These are phyloP conservation scores for Tarsius wallacei DNA, from an alignment of 2,797 vertebrate genomes.

Conservation along the genomic window DNA sequence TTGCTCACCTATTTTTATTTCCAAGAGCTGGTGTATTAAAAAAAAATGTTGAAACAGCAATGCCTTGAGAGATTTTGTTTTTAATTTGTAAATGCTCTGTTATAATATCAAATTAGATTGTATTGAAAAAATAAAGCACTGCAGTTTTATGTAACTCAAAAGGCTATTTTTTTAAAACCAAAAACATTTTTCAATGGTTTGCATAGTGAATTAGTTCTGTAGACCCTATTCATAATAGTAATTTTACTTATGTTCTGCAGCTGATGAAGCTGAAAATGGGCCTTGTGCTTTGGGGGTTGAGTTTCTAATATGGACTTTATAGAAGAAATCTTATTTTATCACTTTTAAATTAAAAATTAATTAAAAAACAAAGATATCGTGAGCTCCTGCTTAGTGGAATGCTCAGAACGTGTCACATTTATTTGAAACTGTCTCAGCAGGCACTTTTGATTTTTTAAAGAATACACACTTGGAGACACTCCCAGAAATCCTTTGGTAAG, in stretches of 20 bases:
- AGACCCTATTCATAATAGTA: slow-evolving; percentile 43
- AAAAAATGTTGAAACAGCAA: slow-evolving; percentile 29
- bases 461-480: background rate
- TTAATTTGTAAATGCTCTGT: slow-evolving; percentile 30
- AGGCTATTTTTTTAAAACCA: slow-evolving; percentile 54
- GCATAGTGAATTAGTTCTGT: slow-evolving; percentile 54
- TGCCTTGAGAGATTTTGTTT: slow-evolving; percentile 58
- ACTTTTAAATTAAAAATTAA: slow-evolving; percentile 72
- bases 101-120: slow-evolving; percentile 76
- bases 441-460: slow-evolving; percentile 56
- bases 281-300: slow-evolving; percentile 56
- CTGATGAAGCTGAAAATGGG: slow-evolving; percentile 63
- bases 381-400: slow-evolving; percentile 47
- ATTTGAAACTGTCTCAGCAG: slow-evolving; percentile 36
- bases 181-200: slow-evolving; percentile 54
- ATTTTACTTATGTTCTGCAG: slow-evolving; percentile 27
- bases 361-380: slow-evolving; percentile 20
- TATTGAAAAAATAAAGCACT: slow-evolving; percentile 64
- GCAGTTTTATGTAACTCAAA: slow-evolving; percentile 26
- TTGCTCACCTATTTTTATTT: slow-evolving; percentile 62
- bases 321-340: slow-evolving; percentile 42
- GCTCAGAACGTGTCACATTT: background rate
- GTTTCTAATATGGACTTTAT: slow-evolving; percentile 62
- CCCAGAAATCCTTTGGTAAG: slow-evolving; percentile 32
- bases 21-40: slow-evolving; percentile 31